A percentile compares a stretch with the other conserved stretches of the same genome.
phyloP scores from a whole-genome alignment of 1,140 invertebrate genomes.

The Tetramorium simillimum region DNA sequence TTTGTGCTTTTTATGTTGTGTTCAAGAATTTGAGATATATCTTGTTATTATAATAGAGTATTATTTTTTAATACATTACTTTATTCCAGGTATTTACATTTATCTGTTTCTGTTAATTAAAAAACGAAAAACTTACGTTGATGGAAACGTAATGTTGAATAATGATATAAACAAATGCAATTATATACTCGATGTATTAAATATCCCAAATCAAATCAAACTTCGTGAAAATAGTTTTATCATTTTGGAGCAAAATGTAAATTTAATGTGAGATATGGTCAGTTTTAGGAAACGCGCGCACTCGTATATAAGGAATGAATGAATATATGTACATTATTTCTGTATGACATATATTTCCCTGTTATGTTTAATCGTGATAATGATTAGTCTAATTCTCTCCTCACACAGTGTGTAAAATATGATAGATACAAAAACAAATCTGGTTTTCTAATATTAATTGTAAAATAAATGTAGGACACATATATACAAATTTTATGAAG shows the following conservation, averaged over 20 bases:
- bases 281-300: neutral
- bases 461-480: neutral
- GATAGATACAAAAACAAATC: neutral
- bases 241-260: slow-evolving; percentile 23
- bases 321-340: slow-evolving; percentile 24
- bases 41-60: slow-evolving; percentile 24
- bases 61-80: slow-evolving; percentile 2
- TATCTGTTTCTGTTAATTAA: slow-evolving; percentile 18
- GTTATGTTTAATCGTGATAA: slow-evolving; percentile 37
- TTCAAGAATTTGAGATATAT: slow-evolving; percentile 6
- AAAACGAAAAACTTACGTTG: neutral
- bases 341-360: slow-evolving; percentile 15
- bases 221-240: slow-evolving; percentile 18
- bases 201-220: slow-evolving; percentile 13
- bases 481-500: neutral
- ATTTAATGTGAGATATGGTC: slow-evolving; percentile 44
- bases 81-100: slow-evolving; percentile 6
- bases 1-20: slow-evolving; percentile 18
- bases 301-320: neutral
- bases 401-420: slow-evolving; percentile 27
- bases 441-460: slow-evolving; percentile 18
- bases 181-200: slow-evolving; percentile 31
- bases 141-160: neutral
- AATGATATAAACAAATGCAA: neutral
- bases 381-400: slow-evolving; percentile 23